Base-by-base conservation (phyloP, 2,888 invertebrate species). In the Eristalinus sepulchralis region DNA sequence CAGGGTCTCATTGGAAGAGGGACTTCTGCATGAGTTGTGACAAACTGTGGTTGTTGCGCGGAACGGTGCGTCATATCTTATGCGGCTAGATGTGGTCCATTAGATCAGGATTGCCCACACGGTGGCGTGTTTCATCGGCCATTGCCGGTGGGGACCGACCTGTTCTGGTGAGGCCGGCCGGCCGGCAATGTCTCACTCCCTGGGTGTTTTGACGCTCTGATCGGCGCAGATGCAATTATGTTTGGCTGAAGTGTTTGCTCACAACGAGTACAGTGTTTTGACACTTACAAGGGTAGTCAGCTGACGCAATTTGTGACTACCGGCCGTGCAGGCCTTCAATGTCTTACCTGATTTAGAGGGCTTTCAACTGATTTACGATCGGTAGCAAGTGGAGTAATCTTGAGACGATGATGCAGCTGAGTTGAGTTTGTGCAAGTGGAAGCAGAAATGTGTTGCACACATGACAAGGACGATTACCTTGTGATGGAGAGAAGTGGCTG, bases 181-280 rank as follows among this genome's bases (percentile, higher is more conserved):
- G 11, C 4, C 11, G 4, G 36, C 22, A 53, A 53, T 3, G 13
- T 39, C 39, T 27, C 36, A 27, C 59, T 17, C 36, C 70, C 70
- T 36, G 70, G 22, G 59, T 59, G 36, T 59, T 70, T 39, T 70
- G 70, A 70, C 57, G 10, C 59, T 39, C 24, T 33, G 22, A 36
- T 70, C 17, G 59, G 59, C 17, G 57, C 57, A 27, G 6, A 24
- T 36, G 27, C 36, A 70, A 59, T 59, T 36, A 70, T 59, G 59
- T 24, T 70, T 3, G 34, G 27, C 36, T 3, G 24, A 34, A 27
- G 24, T 17, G 33, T 34, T 36, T 70, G 47, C 47, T 34, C 34
- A 34, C 57, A 27, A 57, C 13, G 11, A 13, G 57, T 13, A 13
- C 24, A 57, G 13, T 57, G 57, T 27, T 57, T 57, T 57, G 57